These are phyloP conservation scores for Apamea crenata DNA, from an alignment of 2,888 invertebrate genomes.

Conservation along the genomic window DNA sequence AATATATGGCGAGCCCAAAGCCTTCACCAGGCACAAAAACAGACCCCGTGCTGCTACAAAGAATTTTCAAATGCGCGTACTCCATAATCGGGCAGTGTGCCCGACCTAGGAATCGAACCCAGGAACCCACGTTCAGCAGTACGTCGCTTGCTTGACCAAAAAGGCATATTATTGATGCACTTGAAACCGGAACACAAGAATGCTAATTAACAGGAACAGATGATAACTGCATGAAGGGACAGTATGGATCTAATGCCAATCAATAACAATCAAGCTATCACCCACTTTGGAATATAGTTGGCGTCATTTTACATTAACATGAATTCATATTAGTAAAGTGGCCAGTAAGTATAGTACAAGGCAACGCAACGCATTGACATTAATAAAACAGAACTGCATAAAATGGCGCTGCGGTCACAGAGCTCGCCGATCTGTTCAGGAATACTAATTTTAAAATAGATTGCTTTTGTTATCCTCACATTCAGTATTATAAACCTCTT, in stretches of 20 bases:
- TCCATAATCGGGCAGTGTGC: neutral
- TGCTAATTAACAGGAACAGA: conserved; percentile 7
- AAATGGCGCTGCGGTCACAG: conserved; percentile 1
- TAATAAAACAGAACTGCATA: conserved; percentile 1
- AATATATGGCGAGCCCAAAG: neutral
- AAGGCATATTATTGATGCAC: neutral
- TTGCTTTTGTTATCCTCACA: conserved; percentile 28
- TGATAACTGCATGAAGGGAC: neutral
- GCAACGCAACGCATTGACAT: neutral
- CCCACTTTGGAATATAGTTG: neutral
- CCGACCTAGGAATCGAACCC: too few relatives aligned
- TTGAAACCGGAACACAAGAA: neutral
- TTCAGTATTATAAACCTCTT: conserved; percentile 18
- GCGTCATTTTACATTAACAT: neutral
- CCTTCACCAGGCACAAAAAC: neutral
- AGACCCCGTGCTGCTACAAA: neutral
- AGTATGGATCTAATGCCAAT: neutral
- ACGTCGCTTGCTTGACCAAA: neutral
- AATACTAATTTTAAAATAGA: conserved; percentile 47
- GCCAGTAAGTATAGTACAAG: neutral
- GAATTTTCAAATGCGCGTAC: neutral
- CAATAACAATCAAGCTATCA: neutral
- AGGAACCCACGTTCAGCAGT: neutral
- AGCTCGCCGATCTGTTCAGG: conserved; percentile 23
- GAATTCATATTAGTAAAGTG: neutral